Conservation (phyloP, 2,888 invertebrate genomes). For the Drosophila merina region DNA sequence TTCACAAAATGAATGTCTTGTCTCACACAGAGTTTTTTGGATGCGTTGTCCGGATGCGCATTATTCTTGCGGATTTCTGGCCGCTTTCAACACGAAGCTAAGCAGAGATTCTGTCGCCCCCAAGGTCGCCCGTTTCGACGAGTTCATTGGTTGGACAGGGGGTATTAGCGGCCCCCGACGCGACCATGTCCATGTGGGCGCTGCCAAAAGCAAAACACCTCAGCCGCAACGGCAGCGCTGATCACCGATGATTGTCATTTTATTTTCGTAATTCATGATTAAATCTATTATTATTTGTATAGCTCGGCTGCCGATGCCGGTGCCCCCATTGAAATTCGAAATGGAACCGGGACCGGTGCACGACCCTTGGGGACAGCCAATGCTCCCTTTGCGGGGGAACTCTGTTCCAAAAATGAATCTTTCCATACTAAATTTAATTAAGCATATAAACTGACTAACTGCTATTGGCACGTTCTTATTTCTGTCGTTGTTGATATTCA, state of each 20-base stretch:
- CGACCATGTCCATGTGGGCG: conserved; percentile 60
- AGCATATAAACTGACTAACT: no score
- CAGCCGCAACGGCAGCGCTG: conserved; percentile 28
- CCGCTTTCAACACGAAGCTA: conserved; percentile 22
- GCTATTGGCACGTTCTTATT: no score
- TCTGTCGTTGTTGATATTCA: no score
- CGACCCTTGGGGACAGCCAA: background rate
- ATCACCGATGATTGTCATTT: conserved; percentile 66
- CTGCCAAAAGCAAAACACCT: conserved; percentile 55
- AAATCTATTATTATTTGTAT: conserved; percentile 58
- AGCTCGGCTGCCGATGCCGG: conserved; percentile 1
- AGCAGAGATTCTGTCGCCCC: conserved; percentile 54
- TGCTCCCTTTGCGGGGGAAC: background rate
- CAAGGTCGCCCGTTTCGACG: conserved; percentile 70
- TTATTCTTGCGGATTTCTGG: conserved; percentile 22
- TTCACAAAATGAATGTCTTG: no score
- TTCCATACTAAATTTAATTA: background rate
- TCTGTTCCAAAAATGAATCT: background rate
- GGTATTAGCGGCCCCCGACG: conserved; percentile 54
- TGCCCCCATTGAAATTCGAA: conserved; percentile 31
- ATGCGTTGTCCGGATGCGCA: conserved; percentile 27
- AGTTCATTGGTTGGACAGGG: conserved; percentile 74
- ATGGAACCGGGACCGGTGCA: conserved; percentile 16
- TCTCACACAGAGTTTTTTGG: background rate
- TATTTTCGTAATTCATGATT: conserved; percentile 76